Evolutionary conservation across 2,797 vertebrate genomes (phyloP).

Genomic region (Euthynnus affinis): DNA sequence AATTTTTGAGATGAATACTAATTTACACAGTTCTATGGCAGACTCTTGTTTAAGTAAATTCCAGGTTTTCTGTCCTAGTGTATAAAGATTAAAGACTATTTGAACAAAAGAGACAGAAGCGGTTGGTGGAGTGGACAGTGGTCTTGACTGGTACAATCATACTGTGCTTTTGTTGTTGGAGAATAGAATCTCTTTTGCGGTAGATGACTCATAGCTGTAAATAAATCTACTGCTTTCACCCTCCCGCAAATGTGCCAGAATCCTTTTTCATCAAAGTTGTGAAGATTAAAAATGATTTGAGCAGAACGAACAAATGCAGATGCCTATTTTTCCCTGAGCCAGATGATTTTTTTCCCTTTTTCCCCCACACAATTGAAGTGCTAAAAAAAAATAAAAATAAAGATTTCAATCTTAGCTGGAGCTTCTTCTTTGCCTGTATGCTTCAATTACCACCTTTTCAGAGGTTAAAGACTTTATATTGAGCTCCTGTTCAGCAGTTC

Average conservation of each 20-base stretch:
- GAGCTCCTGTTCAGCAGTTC: slow-evolving; percentile 59
- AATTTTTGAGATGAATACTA: slow-evolving; percentile 38
- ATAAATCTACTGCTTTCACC: slow-evolving; percentile 44
- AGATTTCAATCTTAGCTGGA: slow-evolving; percentile 41
- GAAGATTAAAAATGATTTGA: slow-evolving; percentile 69
- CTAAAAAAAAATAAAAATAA: slow-evolving; percentile 48
- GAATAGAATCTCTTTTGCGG: slow-evolving; percentile 25
- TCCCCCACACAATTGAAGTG: slow-evolving; percentile 17
- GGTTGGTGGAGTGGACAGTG: too few relatives aligned
- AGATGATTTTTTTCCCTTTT: slow-evolving; percentile 1
- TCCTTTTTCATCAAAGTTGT: slow-evolving; percentile 60
- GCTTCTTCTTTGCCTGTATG: slow-evolving; percentile 8
- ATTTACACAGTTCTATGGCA: slow-evolving; percentile 22
- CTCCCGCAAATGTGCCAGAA: slow-evolving; percentile 50
- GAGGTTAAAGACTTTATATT: slow-evolving; percentile 76
- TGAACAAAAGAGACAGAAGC: background rate
- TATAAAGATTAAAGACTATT: slow-evolving; percentile 14
- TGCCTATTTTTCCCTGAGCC: slow-evolving; percentile 26
- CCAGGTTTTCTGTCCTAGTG: background rate
- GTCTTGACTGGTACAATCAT: slow-evolving; percentile 19
- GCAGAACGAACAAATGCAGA: slow-evolving; percentile 49
- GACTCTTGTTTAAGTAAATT: background rate
- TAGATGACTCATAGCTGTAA: slow-evolving; percentile 59
- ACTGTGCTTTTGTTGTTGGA: slow-evolving; percentile 28
- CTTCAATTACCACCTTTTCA: slow-evolving; percentile 63